Conservation (phyloP, 1,140 invertebrate genomes). For the Portunus trituberculatus region DNA sequence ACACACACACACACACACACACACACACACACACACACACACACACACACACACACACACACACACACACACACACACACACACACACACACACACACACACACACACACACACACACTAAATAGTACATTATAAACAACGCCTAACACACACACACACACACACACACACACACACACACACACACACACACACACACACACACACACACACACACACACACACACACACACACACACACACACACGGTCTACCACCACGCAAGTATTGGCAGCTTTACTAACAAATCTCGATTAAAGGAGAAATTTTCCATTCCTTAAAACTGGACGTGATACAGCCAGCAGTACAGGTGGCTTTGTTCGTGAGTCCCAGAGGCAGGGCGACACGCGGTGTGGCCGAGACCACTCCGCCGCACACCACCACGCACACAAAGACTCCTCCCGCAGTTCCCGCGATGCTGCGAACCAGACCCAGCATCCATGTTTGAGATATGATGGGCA, state of each 20-base stretch:
- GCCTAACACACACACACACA: not conserved
- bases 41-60: not conserved
- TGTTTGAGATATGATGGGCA: too few species aligned
- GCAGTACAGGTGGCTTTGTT: too few species aligned
- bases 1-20: slow-evolving; percentile 36
- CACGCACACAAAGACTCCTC: too few species aligned
- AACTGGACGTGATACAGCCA: too few species aligned
- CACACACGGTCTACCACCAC: not conserved
- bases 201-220: slow-evolving; percentile 31
- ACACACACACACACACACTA: slow-evolving; percentile 5
- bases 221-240: slow-evolving; percentile 38
- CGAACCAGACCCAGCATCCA: too few species aligned
- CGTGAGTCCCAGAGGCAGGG: too few species aligned
- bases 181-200: not conserved
- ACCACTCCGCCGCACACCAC: too few species aligned
- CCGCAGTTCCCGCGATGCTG: too few species aligned
- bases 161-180: slow-evolving; percentile 1
- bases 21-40: slow-evolving; percentile 31
- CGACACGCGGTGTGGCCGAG: too few species aligned
- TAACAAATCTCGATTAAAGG: too few species aligned
- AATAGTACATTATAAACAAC: not conserved
- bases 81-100: slow-evolving; percentile 38
- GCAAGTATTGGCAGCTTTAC: too few species aligned
- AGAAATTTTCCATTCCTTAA: too few species aligned
- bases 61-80: slow-evolving; percentile 21